Conservation (phyloP, 1,140 invertebrate genomes). For the Drosophila oshimai region DNA sequence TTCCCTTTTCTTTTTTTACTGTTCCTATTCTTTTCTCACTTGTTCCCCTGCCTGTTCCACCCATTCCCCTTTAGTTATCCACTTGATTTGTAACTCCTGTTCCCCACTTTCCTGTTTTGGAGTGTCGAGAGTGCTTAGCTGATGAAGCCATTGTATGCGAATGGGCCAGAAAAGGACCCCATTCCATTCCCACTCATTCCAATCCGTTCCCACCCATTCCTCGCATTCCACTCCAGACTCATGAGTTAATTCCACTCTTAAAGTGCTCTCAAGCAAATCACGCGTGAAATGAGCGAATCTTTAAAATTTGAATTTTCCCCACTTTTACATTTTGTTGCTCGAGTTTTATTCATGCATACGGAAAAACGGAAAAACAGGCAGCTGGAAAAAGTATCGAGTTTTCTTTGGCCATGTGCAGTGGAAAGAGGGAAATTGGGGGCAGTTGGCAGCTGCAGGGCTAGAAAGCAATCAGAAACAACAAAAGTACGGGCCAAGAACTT, state of each 20-base stretch:
- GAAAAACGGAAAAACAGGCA: conserved; percentile 36
- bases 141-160: conserved; percentile 61
- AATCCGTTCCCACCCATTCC: not conserved
- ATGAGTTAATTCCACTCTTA: conserved; percentile 20
- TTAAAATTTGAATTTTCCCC: conserved; percentile 35
- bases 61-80: not conserved
- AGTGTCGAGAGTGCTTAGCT: conserved; percentile 34
- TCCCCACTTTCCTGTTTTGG: not conserved
- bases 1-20: not conserved
- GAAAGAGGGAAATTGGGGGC: not conserved
- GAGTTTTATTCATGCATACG: conserved; percentile 42
- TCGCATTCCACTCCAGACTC: not conserved
- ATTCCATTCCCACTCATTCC: not conserved
- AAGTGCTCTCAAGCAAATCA: conserved; percentile 40
- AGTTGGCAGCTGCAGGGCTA: conserved; percentile 45
- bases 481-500: conserved; percentile 37
- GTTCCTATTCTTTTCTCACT: too few relatives aligned
- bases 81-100: conserved; percentile 62
- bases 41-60: not conserved
- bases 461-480: conserved; percentile 47
- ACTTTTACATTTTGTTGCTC: not conserved
- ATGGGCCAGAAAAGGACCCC: not conserved
- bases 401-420: conserved; percentile 2
- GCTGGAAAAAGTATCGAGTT: conserved; percentile 38
- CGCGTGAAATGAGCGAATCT: conserved; percentile 33